Evolutionary conservation across 2,888 invertebrate species (phyloP), one percentile per base, ranked within the genome.

Genomic region (Caenorhabditis sp.): DNA sequence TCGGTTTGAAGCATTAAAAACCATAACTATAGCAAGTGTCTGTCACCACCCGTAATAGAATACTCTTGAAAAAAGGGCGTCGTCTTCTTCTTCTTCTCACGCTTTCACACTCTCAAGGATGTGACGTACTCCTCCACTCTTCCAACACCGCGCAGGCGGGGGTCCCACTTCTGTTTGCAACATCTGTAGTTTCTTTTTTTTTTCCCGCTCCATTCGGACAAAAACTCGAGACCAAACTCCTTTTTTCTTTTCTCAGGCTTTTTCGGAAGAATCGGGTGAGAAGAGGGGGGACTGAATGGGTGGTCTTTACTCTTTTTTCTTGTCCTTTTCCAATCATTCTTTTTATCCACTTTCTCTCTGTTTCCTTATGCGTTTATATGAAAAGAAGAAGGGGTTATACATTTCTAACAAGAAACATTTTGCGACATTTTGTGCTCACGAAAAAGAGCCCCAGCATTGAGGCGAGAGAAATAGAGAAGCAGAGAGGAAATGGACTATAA

Each of bases 61-160:
- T 51, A 61, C 77, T 77, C 69, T 69, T 54, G 49, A 68, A 68
- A 68, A 68, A 68, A 66, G 54, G 68, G 68, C 51, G 54, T 68
- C 54, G 14, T 54, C 64, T 22, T 7, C 47, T 10, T 47, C 47
- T 26, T 26, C 58, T 77, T 77, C 70, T 49, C 77, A 77, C 70
- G 70, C 70, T 68, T 70, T 72, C 72, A 59, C 19, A 35, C 59
- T 72, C 77, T 72, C 77, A 70, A 77, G 77, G 63, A 69, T 69
- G 77, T 63, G 58, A 74, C 74, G 64, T 51, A 26, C 8, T n/a
- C n/a, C n/a, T n/a, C n/a, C n/a, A 14, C 19, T 22, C 6, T n/a
- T 49, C 19, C 19, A n/a, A n/a, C n/a, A n/a, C 19, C n/a, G 49
- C 14, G 54, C 10, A 38, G 6, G 26, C 8, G 63, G 47, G 26